Percentiles rank a stretch among this genome's conserved stretches.
phyloP scores from a whole-genome alignment of 2,113 vertebrate genomes.

The Callipepla squamata region DNA sequence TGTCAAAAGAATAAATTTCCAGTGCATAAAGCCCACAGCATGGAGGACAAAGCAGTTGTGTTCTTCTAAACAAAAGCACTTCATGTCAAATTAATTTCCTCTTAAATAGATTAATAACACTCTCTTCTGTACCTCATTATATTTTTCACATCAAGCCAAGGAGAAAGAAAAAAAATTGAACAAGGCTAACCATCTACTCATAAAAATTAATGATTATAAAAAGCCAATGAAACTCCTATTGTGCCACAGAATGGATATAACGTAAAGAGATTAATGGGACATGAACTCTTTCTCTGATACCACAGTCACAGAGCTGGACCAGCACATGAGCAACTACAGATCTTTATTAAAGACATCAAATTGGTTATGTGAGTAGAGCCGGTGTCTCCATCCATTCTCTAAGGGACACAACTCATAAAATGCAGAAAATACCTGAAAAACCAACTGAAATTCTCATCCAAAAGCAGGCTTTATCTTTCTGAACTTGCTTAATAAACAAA shows the following conservation, averaged over 20 bases:
- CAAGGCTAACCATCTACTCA: neutral
- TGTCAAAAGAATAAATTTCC: conserved; percentile 60
- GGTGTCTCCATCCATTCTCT: neutral
- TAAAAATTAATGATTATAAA: conserved; percentile 1
- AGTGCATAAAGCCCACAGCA: conserved; percentile 45
- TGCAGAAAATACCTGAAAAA: neutral
- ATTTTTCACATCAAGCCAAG: neutral
- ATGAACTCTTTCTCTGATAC: neutral
- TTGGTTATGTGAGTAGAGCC: neutral
- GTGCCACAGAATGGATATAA: neutral
- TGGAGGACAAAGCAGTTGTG: conserved; percentile 4
- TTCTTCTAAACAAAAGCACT: conserved; percentile 23
- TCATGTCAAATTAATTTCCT: conserved; percentile 59
- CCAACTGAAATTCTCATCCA: neutral
- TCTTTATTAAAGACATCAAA: neutral
- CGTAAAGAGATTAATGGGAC: conserved; percentile 14
- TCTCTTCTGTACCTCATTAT: neutral
- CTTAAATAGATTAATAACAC: conserved; percentile 20
- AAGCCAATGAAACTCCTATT: neutral
- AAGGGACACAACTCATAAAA: neutral
- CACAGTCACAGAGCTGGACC: neutral
- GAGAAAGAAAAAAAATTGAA: too few relatives aligned
- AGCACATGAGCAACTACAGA: neutral
- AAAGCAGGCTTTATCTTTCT: neutral
- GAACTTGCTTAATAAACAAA: neutral